These are phyloP conservation scores for Tachycineta bicolor DNA, from an alignment of 2,113 vertebrate species.

Conservation along the genomic window DNA sequence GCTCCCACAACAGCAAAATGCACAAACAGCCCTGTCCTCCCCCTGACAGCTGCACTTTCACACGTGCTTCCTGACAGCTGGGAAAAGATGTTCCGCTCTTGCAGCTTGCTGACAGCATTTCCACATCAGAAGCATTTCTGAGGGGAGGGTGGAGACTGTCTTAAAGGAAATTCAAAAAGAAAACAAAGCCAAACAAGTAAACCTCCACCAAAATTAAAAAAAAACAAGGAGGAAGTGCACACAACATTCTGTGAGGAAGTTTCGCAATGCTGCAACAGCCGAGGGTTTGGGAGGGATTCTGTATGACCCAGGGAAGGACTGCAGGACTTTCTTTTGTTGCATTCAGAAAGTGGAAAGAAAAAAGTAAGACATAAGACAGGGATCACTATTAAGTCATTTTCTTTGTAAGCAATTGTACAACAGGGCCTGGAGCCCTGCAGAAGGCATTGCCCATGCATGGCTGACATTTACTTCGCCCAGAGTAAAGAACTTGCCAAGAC, in stretches of 20 bases:
- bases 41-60: neutral
- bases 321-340: neutral
- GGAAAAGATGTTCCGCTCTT: neutral
- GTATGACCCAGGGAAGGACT: neutral
- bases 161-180: neutral
- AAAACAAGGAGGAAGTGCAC: neutral
- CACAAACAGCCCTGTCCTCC: neutral
- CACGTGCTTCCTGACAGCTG: slow-evolving; percentile 9
- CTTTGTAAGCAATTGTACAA: neutral
- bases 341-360: neutral
- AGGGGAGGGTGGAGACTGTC: neutral
- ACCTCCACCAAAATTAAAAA: neutral
- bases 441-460: neutral
- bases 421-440: neutral
- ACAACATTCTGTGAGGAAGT: neutral
- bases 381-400: neutral
- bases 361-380: neutral
- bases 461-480: neutral
- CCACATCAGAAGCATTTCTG: neutral
- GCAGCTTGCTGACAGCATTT: neutral
- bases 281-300: neutral
- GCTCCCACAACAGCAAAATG: neutral
- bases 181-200: neutral
- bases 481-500: neutral
- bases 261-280: neutral